These are phyloP conservation scores for Rhinella marina DNA, from an alignment of 2,797 vertebrate genomes.

Conservation along the genomic window DNA sequence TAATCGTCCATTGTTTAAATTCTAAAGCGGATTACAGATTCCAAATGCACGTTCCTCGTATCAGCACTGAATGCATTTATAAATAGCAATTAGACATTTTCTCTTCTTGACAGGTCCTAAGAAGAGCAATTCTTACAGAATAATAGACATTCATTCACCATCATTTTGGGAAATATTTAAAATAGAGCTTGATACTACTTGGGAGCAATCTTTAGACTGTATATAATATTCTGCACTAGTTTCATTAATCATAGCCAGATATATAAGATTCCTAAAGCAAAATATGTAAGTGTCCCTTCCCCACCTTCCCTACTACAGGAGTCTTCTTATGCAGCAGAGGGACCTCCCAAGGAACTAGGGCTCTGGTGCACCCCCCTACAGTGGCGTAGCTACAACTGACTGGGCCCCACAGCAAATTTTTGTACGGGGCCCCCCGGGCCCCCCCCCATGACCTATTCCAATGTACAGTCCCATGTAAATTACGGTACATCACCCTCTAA, in stretches of 20 bases:
- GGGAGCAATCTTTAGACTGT: not conserved
- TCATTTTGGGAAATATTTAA: conserved; percentile 17
- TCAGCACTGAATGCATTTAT: conserved; percentile 31
- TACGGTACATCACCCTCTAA: no score
- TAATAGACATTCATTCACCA: conserved; percentile 27
- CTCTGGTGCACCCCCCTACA: no score
- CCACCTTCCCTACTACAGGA: no score
- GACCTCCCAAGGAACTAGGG: no score
- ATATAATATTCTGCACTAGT: not conserved
- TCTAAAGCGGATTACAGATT: conserved; percentile 38
- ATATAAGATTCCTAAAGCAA: no score
- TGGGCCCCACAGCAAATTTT: no score
- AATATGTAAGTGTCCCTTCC: no score
- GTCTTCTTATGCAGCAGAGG: no score
- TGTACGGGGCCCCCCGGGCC: no score
- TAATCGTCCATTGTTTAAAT: conserved; percentile 35
- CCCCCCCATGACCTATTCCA: no score
- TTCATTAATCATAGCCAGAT: not conserved
- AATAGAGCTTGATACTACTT: conserved; percentile 21
- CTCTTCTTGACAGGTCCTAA: conserved; percentile 18
- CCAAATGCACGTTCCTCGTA: not conserved
- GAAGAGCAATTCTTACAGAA: conserved; percentile 30
- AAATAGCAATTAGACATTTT: conserved; percentile 50
- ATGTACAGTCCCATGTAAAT: no score
- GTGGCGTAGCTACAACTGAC: no score